Base-by-base conservation (phyloP, 1,140 invertebrate species). In the Eupristina koningsbergeri region DNA sequence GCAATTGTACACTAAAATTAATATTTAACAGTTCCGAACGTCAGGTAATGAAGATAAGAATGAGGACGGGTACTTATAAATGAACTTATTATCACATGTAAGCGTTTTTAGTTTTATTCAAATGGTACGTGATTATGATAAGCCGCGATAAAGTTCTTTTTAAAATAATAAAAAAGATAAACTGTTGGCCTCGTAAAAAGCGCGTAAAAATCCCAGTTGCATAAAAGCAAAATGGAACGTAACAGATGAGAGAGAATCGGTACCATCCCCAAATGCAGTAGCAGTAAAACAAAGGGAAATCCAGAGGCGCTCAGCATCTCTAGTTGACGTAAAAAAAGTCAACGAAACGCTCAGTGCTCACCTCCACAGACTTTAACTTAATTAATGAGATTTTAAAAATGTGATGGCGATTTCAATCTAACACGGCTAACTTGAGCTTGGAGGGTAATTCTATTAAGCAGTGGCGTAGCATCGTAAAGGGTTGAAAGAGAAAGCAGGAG, bases 361-460 rank as follows among this genome's bases (percentile, higher is more conserved):
- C 19, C 47, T 31, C 47, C 9, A 34, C 31, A 80, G 76, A 81
- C 79, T 75, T 85, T 81, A 81, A 81, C 61, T 85, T 90, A 91
- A 91, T 91, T 91, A 91, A 90, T 88, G 87, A 88, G 88, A 89
- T 91, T 91, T 90, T 90, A 91, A 90, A 91, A 91, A 91, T 91
- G 89, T 89, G 88, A 90, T 87, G 88, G 90, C 91, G 89, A 91
- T 92, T 92, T 92, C 91, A 91, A 92, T 91, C 90, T 89, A 88
- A 87, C 87, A 83, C 85, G 86, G 87, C 88, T 90, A 91, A 90
- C 89, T 91, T 89, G 75, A 91, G 89, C 88, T 87, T 86, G 64
- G 89, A 90, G 90, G 87, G 90, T 92, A 92, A 92, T 92, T 92
- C 91, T 92, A 92, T 92, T 92, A 92, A 88, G 86, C 89, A 89